Conservation (phyloP, 2,888 invertebrate species). For the Nesidiocoris tenuis region DNA sequence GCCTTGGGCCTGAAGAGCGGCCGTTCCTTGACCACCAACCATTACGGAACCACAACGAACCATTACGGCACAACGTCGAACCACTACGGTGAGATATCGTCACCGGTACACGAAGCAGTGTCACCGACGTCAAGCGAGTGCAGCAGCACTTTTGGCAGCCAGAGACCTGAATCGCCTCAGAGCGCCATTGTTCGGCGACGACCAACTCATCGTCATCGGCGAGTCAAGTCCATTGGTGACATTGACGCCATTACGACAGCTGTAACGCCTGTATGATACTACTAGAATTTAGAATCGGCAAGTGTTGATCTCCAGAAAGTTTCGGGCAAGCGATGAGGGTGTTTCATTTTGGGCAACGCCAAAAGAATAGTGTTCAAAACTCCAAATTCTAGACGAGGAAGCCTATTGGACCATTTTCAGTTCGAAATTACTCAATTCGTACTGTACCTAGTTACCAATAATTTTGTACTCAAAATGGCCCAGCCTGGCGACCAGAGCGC, state of each 20-base stretch:
- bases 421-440: too few relatives aligned
- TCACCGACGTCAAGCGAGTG: slow-evolving; percentile 55
- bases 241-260: slow-evolving; percentile 61
- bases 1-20: slow-evolving; percentile 65
- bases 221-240: slow-evolving; percentile 73
- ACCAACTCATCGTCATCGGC: slow-evolving; percentile 62
- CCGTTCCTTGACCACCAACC: slow-evolving; percentile 52
- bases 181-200: slow-evolving; percentile 53
- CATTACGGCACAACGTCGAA: slow-evolving; percentile 6
- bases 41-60: slow-evolving; percentile 23
- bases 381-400: too few relatives aligned
- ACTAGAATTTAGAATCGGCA: too few relatives aligned
- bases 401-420: too few relatives aligned
- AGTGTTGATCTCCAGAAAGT: too few relatives aligned
- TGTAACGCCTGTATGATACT: slow-evolving; percentile 55
- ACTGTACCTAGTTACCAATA: too few relatives aligned
- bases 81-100: slow-evolving; percentile 54
- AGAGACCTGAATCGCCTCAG: slow-evolving; percentile 49
- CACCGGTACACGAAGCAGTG: slow-evolving; percentile 63
- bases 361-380: too few relatives aligned
- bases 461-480: too few relatives aligned
- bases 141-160: slow-evolving; percentile 47
- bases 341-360: too few relatives aligned
- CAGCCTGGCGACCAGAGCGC: too few relatives aligned
- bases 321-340: too few relatives aligned